A percentile compares a stretch with the other conserved stretches of the same genome.
Conservation (phyloP, 1,140 invertebrate genomes). For the Lordiphosa stackelbergi region DNA sequence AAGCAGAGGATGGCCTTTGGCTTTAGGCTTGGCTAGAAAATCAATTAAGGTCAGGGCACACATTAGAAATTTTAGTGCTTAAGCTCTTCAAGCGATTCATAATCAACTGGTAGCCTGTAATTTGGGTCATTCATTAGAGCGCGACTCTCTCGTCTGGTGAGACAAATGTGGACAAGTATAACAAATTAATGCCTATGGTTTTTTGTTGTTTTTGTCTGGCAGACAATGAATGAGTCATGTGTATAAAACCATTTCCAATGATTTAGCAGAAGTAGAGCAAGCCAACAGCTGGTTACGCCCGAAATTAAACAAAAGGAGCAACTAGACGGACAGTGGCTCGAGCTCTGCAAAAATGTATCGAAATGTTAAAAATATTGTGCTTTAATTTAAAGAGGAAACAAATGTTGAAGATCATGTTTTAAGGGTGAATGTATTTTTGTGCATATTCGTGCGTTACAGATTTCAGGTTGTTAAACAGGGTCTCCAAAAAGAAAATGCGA, state of each 20-base stretch:
- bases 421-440: too few relatives aligned
- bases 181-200: slow-evolving; percentile 5
- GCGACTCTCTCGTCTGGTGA: neutral
- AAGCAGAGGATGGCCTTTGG: slow-evolving; percentile 4
- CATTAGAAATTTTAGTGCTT: slow-evolving; percentile 5
- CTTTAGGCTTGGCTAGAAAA: slow-evolving; percentile 2
- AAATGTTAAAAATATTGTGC: too few relatives aligned
- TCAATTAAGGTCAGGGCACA: slow-evolving; percentile 9
- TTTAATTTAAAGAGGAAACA: too few relatives aligned
- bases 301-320: neutral
- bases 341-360: too few relatives aligned
- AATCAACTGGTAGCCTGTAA: slow-evolving; percentile 5
- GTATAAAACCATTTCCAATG: slow-evolving; percentile 9
- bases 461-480: too few relatives aligned
- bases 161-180: slow-evolving; percentile 5
- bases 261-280: slow-evolving; percentile 6
- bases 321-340: neutral
- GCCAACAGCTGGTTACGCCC: slow-evolving; percentile 10
- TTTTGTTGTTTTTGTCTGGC: neutral
- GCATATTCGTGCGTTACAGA: too few relatives aligned
- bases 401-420: too few relatives aligned
- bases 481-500: too few relatives aligned
- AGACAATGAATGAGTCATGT: slow-evolving; percentile 10
- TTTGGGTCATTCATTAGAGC: slow-evolving; percentile 10
- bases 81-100: slow-evolving; percentile 1